Evolutionary conservation across 2,797 vertebrate species (phyloP), one percentile per base, ranked within the genome.

Genomic region (Rhinophrynus dorsalis): DNA sequence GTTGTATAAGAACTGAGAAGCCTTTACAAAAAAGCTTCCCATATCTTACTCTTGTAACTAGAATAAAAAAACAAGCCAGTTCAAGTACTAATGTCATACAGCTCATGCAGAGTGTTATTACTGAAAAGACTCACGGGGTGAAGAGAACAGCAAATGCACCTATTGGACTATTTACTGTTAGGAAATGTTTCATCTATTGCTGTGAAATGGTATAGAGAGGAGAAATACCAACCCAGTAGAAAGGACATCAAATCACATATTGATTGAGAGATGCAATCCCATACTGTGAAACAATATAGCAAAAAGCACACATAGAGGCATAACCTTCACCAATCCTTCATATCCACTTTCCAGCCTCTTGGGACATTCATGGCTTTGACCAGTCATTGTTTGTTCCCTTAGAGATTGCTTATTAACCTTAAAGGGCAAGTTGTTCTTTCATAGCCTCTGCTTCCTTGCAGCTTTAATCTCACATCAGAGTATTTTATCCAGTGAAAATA

Each of bases 301-400:
- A 50, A 50, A 50, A 51, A 21, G 21, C 2, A 40, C 6, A 48
- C 23, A 35, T 32, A 29, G 21, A n/a, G 5, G 8, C 11, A 33
- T 32, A 15, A 52, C 69, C 60, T 72, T 64, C 30, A 57, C n/a
- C 20, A 29, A n/a, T 15, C 27, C 18, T 51, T 59, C n/a, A 21
- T 17, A 66, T 18, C 37, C 8, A 42, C 5, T 23, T 33, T 11
- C 29, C 27, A 45, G 21, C 23, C 61, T 42, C 47, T 20, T 4
- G 45, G 27, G 69, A 72, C 20, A 52, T 3, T 32, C 2, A 23
- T 52, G 29, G 26, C 18, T 48, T 17, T 72, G 52, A 52, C 42
- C 45, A 12, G 32, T 45, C 24, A 32, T 26, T 35, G 12, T 8
- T 29, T 20, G 17, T 18, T 64, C 30, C 32, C 54, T 58, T 15